Base-by-base conservation (phyloP, 2,113 vertebrate genomes). In the Steatornis caripensis region DNA sequence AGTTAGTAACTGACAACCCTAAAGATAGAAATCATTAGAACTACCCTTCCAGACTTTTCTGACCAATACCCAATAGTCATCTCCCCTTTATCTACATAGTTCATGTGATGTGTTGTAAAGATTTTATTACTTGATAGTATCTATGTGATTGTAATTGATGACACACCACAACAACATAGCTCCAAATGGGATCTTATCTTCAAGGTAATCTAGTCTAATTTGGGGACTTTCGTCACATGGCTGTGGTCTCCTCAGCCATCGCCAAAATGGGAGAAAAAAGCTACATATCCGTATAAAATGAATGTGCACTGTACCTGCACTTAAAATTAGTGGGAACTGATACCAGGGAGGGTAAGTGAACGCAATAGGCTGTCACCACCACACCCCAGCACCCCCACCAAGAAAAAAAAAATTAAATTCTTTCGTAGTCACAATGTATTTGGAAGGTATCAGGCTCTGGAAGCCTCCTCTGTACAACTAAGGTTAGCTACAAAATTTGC, bases 41-140 rank as follows among this genome's bases (percentile, higher is more conserved):
- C 41, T 71, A 51, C 66, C 82, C 30, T 61, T 80, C 61, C 18
- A 26, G 71, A 70, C 71, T 93, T 69, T 80, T 89, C 85, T 92
- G 77, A 79, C 34, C 80, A 79, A 96, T 87, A 75, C 11, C 41
- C 76, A 87, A 87, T 14, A 89, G 69, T 37, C 32, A 53, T 39
- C 70, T 72, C 75, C 48, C 66, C 37, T 82, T 88, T 88, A 91
- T 90, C 92, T 89, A 3, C 45, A 69, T 2, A 85, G 80, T 43
- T 69, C 80, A 95, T 10, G 19, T 84, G 72, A 57, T 22, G 23
- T 18, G 64, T 30, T 89, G 65, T 97, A 94, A 96, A 86, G 89
- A 89, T 85, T 95, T 95, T 95, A 97, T 95, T 87, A 92, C 72
- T 57, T 88, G 93, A 93, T 94, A 74, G 37, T 22, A 68, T 71